A percentile compares a stretch with the other conserved stretches of the same genome.
Conservation (phyloP, 2,888 invertebrate genomes). For the Macrophya alboannulata region DNA sequence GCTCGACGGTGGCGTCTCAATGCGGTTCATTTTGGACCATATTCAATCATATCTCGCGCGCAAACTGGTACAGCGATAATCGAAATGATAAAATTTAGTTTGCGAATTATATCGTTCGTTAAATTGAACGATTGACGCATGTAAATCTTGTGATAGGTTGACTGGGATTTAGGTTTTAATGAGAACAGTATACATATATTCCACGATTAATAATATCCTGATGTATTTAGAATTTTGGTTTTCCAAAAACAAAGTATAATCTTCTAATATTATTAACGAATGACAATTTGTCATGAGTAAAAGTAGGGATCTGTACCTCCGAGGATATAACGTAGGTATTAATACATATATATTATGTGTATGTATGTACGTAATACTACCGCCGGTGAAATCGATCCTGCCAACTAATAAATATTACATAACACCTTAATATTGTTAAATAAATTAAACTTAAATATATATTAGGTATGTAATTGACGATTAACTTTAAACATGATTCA, state of each 20-base stretch:
- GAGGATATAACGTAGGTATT: neutral
- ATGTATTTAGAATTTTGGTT: neutral
- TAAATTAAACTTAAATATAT: neutral
- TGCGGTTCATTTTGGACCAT: neutral
- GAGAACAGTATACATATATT: neutral
- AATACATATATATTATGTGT: no score
- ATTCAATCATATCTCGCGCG: neutral
- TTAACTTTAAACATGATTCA: neutral
- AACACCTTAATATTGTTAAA: slow-evolving; percentile 5
- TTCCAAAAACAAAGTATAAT: neutral
- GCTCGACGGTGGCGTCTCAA: neutral
- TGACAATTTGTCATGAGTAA: neutral
- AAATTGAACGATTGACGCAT: neutral
- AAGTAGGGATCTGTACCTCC: slow-evolving; percentile 24
- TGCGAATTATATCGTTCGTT: no score
- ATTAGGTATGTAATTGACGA: neutral
- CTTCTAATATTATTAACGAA: neutral
- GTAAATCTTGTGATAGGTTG: neutral
- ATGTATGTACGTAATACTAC: neutral
- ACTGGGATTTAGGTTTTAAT: neutral
- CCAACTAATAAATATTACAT: slow-evolving; percentile 17
- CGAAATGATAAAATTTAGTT: neutral
- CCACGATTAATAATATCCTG: neutral
- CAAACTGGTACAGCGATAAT: neutral
- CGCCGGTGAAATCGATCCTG: slow-evolving; percentile 10